These are phyloP conservation scores for Quadroppia sp. DNA, from an alignment of 2,888 invertebrate species.

Conservation along the genomic window DNA sequence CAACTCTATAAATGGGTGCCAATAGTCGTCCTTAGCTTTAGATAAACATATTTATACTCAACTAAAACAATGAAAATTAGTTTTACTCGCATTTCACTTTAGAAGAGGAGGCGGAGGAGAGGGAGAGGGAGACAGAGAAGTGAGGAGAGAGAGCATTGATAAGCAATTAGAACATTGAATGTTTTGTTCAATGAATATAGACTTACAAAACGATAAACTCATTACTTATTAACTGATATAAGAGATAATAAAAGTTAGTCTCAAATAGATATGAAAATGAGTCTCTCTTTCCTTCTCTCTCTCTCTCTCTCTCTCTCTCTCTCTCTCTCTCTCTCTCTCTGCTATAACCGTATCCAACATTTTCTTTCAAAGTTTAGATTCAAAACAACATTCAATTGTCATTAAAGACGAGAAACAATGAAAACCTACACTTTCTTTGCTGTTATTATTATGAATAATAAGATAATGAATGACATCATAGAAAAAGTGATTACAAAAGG, in stretches of 20 bases:
- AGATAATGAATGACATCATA: background rate
- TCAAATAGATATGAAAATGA: too few relatives aligned
- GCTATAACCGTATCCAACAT: too few relatives aligned
- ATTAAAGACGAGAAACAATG: background rate
- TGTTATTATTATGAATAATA: background rate
- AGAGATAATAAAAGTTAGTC: too few relatives aligned
- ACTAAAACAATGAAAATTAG: background rate
- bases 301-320: too few relatives aligned
- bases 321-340: too few relatives aligned
- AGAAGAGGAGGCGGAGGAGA: background rate
- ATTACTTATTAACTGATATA: too few relatives aligned
- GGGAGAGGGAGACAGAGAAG: background rate
- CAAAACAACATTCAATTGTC: background rate
- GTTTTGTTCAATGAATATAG: too few relatives aligned
- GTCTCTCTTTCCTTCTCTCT: too few relatives aligned
- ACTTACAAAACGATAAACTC: too few relatives aligned
- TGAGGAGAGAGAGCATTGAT: background rate
- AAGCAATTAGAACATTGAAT: too few relatives aligned
- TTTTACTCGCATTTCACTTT: background rate
- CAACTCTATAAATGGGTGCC: slow-evolving; percentile 23
- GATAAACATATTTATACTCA: background rate
- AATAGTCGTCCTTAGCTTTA: background rate
- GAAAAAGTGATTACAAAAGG: slow-evolving; percentile 10
- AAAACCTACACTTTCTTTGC: slow-evolving; percentile 2
- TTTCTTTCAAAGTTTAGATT: background rate